These are phyloP conservation scores for Philopotamus ludificatus DNA, from an alignment of 1,140 invertebrate genomes.

Conservation along the genomic window DNA sequence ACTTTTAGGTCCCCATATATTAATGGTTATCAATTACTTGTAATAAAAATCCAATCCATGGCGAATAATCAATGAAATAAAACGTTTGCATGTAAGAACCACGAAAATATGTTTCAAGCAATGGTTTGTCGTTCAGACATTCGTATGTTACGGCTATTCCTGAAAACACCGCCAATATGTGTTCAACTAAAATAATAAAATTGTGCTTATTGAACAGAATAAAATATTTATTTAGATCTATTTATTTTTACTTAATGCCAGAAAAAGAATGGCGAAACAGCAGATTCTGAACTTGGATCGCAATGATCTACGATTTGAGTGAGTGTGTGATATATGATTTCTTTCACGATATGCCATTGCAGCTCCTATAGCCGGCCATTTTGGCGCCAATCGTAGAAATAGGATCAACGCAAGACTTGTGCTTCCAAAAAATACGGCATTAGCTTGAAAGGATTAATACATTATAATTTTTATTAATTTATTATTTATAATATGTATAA, in stretches of 20 bases:
- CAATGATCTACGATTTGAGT: neutral
- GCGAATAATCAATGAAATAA: slow-evolving; percentile 43
- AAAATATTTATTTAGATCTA: slow-evolving; percentile 3
- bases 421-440: slow-evolving; percentile 29
- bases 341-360: slow-evolving; percentile 24
- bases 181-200: slow-evolving; percentile 29
- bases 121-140: neutral
- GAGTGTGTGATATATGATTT: neutral
- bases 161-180: slow-evolving; percentile 27
- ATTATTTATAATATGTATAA: neutral
- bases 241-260: slow-evolving; percentile 22
- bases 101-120: slow-evolving; percentile 1
- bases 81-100: slow-evolving; percentile 48
- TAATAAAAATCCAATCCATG: slow-evolving; percentile 51
- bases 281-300: slow-evolving; percentile 16
- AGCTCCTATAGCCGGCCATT: slow-evolving; percentile 25
- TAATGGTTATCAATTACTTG: too few species aligned
- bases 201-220: neutral
- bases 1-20: too few species aligned
- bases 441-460: slow-evolving; percentile 20
- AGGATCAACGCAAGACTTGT: slow-evolving; percentile 21
- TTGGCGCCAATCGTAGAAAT: slow-evolving; percentile 34
- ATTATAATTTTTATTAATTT: neutral
- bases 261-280: slow-evolving; percentile 29
- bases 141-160: slow-evolving; percentile 13